phyloP scores from a whole-genome alignment of 2,797 vertebrate species.

The Parauchenoglanis punctatus region DNA sequence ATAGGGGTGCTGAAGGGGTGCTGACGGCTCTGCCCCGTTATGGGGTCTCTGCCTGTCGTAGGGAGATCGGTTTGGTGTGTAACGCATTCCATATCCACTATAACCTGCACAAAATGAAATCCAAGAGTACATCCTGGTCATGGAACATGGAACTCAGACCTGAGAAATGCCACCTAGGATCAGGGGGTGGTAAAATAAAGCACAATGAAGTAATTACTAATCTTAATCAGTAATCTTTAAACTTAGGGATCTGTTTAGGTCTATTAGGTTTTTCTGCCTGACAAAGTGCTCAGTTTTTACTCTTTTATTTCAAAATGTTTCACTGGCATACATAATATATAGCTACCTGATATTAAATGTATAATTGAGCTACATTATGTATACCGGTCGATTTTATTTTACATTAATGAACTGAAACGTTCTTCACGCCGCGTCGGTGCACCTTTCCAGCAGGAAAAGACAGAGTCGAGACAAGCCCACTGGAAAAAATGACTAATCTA shows the following conservation, averaged over 20 bases:
- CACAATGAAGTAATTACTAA: background rate
- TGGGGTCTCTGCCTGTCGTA: slow-evolving; percentile 7
- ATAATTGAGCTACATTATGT: too few species aligned
- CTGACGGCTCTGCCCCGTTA: background rate
- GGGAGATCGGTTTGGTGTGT: slow-evolving; percentile 16
- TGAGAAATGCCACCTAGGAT: background rate
- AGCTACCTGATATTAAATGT: too few species aligned
- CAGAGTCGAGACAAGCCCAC: background rate
- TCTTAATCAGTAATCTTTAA: too few species aligned
- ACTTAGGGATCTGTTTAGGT: too few species aligned
- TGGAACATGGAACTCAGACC: background rate
- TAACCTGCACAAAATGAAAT: slow-evolving; percentile 58
- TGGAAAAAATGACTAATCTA: background rate
- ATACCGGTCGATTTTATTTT: background rate
- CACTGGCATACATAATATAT: too few species aligned
- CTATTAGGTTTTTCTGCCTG: too few species aligned
- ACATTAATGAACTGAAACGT: background rate
- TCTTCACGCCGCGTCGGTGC: background rate
- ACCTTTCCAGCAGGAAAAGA: background rate
- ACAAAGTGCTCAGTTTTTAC: too few species aligned
- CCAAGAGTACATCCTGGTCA: background rate
- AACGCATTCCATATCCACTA: slow-evolving; percentile 31
- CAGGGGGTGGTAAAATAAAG: background rate
- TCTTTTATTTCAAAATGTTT: too few species aligned
- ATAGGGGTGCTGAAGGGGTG: slow-evolving; percentile 63